phyloP scores from a whole-genome alignment of 2,113 vertebrate genomes.

The Pleuronectes platessa region DNA sequence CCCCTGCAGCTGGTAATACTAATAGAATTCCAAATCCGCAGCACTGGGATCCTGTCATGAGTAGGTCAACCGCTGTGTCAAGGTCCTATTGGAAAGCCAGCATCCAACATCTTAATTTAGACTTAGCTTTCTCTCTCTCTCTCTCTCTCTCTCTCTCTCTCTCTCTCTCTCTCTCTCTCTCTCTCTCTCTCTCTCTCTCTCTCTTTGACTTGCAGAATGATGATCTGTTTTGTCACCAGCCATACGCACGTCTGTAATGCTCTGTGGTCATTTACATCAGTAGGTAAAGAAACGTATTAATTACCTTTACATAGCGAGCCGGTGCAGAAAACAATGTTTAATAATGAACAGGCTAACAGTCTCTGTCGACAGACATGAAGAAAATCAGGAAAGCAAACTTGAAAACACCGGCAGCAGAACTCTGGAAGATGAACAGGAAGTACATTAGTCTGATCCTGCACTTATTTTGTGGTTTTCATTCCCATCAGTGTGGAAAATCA shows the following conservation, averaged over 20 bases:
- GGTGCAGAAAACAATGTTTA: too few species aligned
- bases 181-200: constrained; percentile 25
- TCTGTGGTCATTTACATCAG: neutral
- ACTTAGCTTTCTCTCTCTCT: constrained; percentile 82
- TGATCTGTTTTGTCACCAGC: constrained; percentile 42
- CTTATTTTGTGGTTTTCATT: too few species aligned
- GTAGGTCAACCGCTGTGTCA: constrained; percentile 99
- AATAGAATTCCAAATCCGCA: constrained; percentile 99
- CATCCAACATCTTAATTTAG: constrained; percentile 99
- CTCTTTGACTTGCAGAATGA: constrained; percentile 46
- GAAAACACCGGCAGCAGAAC: too few species aligned
- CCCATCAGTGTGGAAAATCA: too few species aligned
- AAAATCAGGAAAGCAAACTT: too few species aligned
- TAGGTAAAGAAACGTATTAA: neutral
- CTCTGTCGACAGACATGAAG: too few species aligned
- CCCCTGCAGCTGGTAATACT: constrained; percentile 94
- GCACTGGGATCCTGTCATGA: constrained; percentile 96
- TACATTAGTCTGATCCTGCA: too few species aligned
- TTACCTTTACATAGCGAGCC: too few species aligned
- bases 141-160: constrained; percentile 25
- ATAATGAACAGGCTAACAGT: too few species aligned
- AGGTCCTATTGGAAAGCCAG: constrained; percentile 99
- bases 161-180: constrained; percentile 11
- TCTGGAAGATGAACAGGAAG: too few species aligned
- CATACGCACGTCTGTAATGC: neutral